Evolutionary conservation across 2,113 vertebrate species (phyloP), one percentile per base, ranked within the genome.

Genomic region (Pavo muticus): DNA sequence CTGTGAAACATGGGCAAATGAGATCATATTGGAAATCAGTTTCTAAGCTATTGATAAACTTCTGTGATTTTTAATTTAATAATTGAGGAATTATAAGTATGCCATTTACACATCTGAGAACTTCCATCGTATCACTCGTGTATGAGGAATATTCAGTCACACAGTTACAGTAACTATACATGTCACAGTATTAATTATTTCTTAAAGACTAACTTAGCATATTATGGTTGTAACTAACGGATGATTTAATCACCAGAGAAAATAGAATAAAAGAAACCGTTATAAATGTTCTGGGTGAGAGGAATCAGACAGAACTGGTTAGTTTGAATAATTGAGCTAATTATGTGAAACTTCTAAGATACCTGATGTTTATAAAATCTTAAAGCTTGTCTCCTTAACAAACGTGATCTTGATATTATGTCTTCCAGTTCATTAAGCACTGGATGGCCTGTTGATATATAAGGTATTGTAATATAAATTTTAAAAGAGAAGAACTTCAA

Each of bases 401-500:
- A 94, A 14, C 10, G 12, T 8, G 2, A 68, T 93, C 92, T 87
- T 94, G 32, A 56, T 89, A 91, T 83, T 64, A 64, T 32, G 76
- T 37, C 48, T 90, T 70, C 59, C 42, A 84, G 13, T 91, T 96
- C 20, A 75, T 78, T 88, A 87, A 87, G 24, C 30, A 64, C 15
- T 67, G 18, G 78, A 61, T 45, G 40, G 13, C 23, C n/a, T 83
- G n/a, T 37, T 94, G 50, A 79, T 88, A 73, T 88, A 71, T 82
- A 90, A 84, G 44, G 60, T 47, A 39, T 78, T 93, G 50, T 73
- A 60, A 73, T 10, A 74, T n/a, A 63, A 59, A 72, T 92, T 96
- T 96, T 61, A 52, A 90, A 94, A 80, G 35, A 7, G 23, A 63
- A 92, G 64, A 20, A 79, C 70, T 96, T 94, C 48, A 93, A 92